These are phyloP conservation scores for Athene cunicularia DNA, from an alignment of 2,113 vertebrate species.

Conservation along the genomic window DNA sequence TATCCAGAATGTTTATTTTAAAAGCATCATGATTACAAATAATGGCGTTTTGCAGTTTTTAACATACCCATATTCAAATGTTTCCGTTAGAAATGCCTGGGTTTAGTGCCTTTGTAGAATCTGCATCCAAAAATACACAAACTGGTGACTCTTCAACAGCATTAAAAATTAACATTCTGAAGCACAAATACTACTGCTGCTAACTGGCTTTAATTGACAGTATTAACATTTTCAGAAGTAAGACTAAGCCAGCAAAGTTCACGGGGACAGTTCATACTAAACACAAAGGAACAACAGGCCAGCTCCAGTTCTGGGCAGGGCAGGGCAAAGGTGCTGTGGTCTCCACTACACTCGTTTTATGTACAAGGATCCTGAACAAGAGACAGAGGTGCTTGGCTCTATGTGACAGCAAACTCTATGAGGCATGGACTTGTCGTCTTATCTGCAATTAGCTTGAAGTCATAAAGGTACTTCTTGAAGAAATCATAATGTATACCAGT, in stretches of 20 bases:
- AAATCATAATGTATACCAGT: background rate
- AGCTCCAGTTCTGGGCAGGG: background rate
- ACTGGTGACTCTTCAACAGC: background rate
- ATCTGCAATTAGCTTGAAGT: background rate
- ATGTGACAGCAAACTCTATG: background rate
- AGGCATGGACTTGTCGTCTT: background rate
- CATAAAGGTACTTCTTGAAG: background rate
- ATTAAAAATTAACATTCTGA: background rate
- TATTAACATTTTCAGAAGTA: background rate
- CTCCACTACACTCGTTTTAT: background rate
- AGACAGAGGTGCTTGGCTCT: background rate
- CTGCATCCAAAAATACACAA: background rate
- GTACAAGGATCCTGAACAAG: background rate
- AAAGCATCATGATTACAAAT: constrained; percentile 40
- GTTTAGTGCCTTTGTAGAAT: background rate
- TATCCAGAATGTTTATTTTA: constrained; percentile 36
- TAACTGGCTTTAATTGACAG: background rate
- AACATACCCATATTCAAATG: background rate
- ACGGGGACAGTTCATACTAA: background rate
- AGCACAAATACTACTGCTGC: background rate
- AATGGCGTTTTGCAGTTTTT: constrained; percentile 34
- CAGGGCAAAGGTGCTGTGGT: background rate
- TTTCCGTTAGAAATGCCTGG: background rate
- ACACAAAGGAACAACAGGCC: background rate
- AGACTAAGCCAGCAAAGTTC: background rate